phyloP scores from a whole-genome alignment of 2,797 vertebrate genomes.

The Chlorospingus semifuscus region DNA sequence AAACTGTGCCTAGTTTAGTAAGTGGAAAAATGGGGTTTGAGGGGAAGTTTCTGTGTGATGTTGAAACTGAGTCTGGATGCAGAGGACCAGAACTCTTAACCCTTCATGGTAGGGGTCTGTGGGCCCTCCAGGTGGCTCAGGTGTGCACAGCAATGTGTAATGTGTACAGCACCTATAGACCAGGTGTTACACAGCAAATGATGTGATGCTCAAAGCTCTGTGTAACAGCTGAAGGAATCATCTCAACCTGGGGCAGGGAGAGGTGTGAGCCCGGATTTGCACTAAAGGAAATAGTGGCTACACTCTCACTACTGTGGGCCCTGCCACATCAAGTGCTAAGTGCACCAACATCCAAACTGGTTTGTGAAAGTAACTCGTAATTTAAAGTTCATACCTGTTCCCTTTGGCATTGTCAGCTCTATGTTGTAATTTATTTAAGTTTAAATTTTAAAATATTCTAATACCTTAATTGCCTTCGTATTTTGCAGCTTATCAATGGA shows the following conservation, averaged over 20 bases:
- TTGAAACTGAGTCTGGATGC: not conserved
- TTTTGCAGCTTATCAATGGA: constrained; percentile 83
- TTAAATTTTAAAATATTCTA: not conserved
- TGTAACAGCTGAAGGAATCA: not conserved
- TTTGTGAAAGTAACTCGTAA: not conserved
- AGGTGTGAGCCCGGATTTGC: not conserved
- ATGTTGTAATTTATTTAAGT: not conserved
- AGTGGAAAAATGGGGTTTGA: not conserved
- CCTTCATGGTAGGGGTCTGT: not conserved
- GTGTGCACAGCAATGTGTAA: not conserved
- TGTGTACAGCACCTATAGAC: fast-evolving
- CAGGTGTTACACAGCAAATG: not conserved
- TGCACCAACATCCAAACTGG: not conserved
- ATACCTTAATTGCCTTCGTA: not conserved
- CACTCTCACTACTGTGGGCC: not conserved
- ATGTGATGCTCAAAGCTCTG: not conserved
- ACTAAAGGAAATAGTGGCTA: not conserved
- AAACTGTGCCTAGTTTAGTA: not conserved
- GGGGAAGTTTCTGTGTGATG: not conserved
- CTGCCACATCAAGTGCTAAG: not conserved
- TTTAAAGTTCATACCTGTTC: not conserved
- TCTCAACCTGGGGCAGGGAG: not conserved
- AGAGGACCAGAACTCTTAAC: not conserved
- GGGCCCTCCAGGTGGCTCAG: not conserved
- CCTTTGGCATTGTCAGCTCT: not conserved